A percentile compares a stretch with the other conserved stretches of the same genome.
Conservation (phyloP, 2,113 vertebrate species). For the Petromus typicus region DNA sequence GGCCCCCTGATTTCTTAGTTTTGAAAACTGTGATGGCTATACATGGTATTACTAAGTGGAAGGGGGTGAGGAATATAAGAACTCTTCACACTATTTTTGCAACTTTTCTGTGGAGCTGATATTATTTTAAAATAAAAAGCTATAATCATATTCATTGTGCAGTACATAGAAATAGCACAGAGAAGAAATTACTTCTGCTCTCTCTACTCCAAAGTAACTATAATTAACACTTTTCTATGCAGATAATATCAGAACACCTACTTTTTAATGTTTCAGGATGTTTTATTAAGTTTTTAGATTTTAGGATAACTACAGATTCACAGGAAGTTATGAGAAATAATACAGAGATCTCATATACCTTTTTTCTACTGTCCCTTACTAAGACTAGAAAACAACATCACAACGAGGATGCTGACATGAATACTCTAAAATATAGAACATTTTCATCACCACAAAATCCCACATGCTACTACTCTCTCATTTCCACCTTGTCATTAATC, state of each 20-base stretch:
- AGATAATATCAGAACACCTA: background rate
- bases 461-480: background rate
- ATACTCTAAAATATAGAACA: background rate
- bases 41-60: too few relatives aligned
- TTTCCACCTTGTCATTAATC: background rate
- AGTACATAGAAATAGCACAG: background rate
- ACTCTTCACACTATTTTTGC: background rate
- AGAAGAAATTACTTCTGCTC: background rate
- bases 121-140: background rate
- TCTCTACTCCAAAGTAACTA: background rate
- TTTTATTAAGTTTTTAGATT: background rate
- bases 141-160: background rate
- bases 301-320: background rate
- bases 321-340: background rate
- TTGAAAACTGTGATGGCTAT: background rate
- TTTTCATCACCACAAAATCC: background rate
- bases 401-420: background rate
- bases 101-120: background rate
- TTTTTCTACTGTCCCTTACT: too few relatives aligned
- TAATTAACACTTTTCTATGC: background rate
- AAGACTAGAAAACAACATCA: background rate
- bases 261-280: background rate
- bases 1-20: background rate
- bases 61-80: background rate
- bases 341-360: background rate